Conservation (phyloP, 2,888 invertebrate genomes). For the Homarus gammarus region DNA sequence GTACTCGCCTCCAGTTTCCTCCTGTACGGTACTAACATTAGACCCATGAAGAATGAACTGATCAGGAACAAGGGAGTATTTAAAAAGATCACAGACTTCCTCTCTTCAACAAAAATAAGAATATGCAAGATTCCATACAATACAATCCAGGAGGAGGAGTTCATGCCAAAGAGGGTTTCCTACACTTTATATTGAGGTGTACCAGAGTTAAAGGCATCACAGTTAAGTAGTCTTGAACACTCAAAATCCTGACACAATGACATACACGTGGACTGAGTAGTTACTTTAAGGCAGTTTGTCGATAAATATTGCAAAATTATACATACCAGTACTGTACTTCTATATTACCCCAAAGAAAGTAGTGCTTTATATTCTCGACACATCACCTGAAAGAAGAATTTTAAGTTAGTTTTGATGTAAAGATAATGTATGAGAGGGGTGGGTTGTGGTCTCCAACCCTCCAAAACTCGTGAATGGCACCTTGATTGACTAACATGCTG, state of each 20-base stretch:
- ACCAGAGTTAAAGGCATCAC: too few species aligned
- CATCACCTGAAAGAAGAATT: slow-evolving; percentile 24
- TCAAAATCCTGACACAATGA: not conserved
- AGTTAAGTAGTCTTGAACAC: too few species aligned
- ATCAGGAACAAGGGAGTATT: too few species aligned
- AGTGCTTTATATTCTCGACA: slow-evolving; percentile 37
- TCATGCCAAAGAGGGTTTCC: too few species aligned
- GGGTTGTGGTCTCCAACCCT: not conserved
- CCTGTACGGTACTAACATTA: too few species aligned
- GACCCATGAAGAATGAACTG: too few species aligned
- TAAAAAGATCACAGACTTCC: too few species aligned
- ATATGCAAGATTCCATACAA: too few species aligned
- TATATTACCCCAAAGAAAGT: not conserved
- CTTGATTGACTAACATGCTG: not conserved
- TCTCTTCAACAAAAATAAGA: too few species aligned
- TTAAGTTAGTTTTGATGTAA: not conserved
- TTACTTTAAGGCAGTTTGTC: not conserved
- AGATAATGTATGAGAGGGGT: not conserved
- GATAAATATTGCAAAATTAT: not conserved
- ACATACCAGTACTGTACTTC: not conserved
- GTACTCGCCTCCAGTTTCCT: too few species aligned
- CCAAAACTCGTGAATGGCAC: not conserved
- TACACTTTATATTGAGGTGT: too few species aligned
- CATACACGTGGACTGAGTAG: not conserved
- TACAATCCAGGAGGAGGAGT: too few species aligned